A percentile compares a stretch with the other conserved stretches of the same genome.
These are phyloP conservation scores for Catocala nupta DNA, from an alignment of 2,888 invertebrate species.

Conservation along the genomic window DNA sequence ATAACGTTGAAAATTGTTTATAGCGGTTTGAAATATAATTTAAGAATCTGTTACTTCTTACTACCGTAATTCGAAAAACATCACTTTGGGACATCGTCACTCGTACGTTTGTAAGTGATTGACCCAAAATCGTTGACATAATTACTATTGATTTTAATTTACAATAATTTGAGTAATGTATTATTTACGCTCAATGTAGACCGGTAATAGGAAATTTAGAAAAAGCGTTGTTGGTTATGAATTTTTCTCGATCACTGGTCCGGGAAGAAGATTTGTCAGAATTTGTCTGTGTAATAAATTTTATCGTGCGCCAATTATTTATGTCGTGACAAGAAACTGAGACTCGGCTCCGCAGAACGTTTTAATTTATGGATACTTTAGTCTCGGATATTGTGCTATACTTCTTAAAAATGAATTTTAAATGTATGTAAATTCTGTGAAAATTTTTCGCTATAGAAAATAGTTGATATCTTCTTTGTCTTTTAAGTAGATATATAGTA, in stretches of 20 bases:
- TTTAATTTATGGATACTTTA: slow-evolving; percentile 80
- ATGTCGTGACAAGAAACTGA: slow-evolving; percentile 75
- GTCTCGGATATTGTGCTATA: slow-evolving; percentile 62
- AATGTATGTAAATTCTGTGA: slow-evolving; percentile 43
- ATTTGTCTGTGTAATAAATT: slow-evolving; percentile 79
- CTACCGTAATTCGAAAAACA: too few relatives aligned
- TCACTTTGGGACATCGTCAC: too few relatives aligned
- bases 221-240: slow-evolving; percentile 36
- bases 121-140: background rate
- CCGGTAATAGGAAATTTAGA: slow-evolving; percentile 10
- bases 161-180: slow-evolving; percentile 8
- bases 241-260: slow-evolving; percentile 56
- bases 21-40: too few relatives aligned
- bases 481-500: too few relatives aligned
- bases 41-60: too few relatives aligned
- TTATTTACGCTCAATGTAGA: slow-evolving; percentile 9
- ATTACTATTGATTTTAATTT: slow-evolving; percentile 9
- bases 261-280: slow-evolving; percentile 70
- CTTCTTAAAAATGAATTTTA: slow-evolving; percentile 54
- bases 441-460: slow-evolving; percentile 17
- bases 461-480: background rate
- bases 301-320: slow-evolving; percentile 78
- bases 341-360: slow-evolving; percentile 70
- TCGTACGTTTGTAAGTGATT: background rate
- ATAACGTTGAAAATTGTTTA: too few relatives aligned